Conservation (phyloP, 64 coral and sea anemone genomes). For the Montipora cactus region DNA sequence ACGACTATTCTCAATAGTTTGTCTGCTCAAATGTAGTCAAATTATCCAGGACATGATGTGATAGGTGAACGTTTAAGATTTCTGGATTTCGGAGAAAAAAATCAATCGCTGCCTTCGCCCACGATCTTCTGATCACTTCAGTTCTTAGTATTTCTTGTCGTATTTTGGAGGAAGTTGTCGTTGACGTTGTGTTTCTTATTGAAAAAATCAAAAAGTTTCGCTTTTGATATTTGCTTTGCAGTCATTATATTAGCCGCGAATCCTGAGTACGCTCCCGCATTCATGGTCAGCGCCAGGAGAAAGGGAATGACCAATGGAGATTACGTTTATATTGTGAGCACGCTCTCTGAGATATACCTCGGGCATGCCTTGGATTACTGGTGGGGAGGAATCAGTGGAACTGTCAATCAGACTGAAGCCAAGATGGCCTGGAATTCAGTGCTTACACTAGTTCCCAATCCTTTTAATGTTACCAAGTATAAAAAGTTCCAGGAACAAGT, state of each 20-base stretch:
- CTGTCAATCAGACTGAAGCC: neutral
- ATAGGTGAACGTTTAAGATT: too few relatives aligned
- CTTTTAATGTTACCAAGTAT: conserved; percentile 51
- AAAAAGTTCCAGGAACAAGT: conserved; percentile 18
- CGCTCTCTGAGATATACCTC: conserved; percentile 34
- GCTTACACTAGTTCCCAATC: conserved; percentile 69
- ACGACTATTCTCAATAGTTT: too few relatives aligned
- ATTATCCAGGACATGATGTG: too few relatives aligned
- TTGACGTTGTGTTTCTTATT: too few relatives aligned
- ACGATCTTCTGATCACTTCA: too few relatives aligned
- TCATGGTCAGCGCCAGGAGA: conserved; percentile 54
- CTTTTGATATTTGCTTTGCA: neutral
- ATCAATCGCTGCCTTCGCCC: too few relatives aligned
- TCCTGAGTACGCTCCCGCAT: conserved; percentile 27
- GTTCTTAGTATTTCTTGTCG: too few relatives aligned
- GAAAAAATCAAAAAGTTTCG: neutral
- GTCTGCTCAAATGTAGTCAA: too few relatives aligned
- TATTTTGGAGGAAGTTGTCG: too few relatives aligned
- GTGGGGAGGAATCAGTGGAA: conserved; percentile 38
- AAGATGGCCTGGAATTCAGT: conserved; percentile 75
- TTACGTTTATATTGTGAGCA: conserved; percentile 82
- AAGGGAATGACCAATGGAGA: conserved; percentile 83
- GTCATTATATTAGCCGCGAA: conserved; percentile 74
- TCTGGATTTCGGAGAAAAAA: too few relatives aligned
- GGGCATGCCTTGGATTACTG: conserved; percentile 39